Base-by-base conservation (phyloP, 2,888 invertebrate species). In the Cerastis rubricosa region DNA sequence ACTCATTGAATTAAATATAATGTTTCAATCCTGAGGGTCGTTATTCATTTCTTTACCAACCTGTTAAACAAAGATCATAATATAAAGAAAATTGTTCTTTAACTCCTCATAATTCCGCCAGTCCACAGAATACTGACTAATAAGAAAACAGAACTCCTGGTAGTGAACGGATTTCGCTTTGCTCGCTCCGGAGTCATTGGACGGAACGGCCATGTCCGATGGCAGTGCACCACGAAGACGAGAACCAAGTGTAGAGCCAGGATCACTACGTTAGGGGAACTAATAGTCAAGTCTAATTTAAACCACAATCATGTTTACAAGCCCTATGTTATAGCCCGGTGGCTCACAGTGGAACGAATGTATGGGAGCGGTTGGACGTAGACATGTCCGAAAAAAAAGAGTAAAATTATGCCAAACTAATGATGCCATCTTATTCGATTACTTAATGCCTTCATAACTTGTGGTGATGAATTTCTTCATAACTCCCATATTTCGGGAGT, bases 201-300 rank as follows among this genome's bases (percentile, higher is more conserved):
- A 0, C 54, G 54, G 19, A 87, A 80, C 25, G 83, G 80, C 19
- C 89, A 85, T 57, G 78, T 78, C 0, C 83, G 91, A 12, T 91
- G 91, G 91, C 92, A 91, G 71, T 92, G 92, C 68, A 85, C 88
- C 43, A 89, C 85, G n/a, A 87, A 89, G 67, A 86, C 84, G 14
- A 85, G 89, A 47, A 90, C 89, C 5, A 89, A 87, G 40, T 92
- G 92, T 49, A 88, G 47, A 76, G 91, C 91, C 0, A 84, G 74
- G 65, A 69, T 92, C 47, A 84, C 88, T 43, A 92, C 91, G 2
- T 12, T 78, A 11, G 85, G 73, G 7, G 49, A 80, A 8, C 1
- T 61, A 0, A 72, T 87, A 17, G 12, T 87, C 17, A 88, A 35
- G 35, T 35, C 35, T 35, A 3, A 35, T 35, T 35, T 35, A 35